A percentile compares a stretch with the other conserved stretches of the same genome.
Conservation (phyloP, 2,113 vertebrate species). For the Upupa epops region DNA sequence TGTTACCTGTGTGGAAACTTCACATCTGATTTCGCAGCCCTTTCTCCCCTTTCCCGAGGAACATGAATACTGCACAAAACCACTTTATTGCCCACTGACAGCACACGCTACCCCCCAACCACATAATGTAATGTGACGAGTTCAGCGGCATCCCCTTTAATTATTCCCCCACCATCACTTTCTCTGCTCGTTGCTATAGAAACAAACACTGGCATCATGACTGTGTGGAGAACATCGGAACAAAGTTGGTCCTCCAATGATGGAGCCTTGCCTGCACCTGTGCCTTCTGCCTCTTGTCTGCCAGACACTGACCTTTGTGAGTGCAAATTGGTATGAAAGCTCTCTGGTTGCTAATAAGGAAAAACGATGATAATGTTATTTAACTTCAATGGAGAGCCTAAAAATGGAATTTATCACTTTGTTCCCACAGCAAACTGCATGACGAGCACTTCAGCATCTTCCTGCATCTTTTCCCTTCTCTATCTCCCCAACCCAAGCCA, state of each 20-base stretch:
- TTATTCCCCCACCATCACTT: constrained; percentile 51
- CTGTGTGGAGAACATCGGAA: background rate
- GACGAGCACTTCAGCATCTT: background rate
- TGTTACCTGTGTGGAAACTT: background rate
- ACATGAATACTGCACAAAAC: constrained; percentile 4
- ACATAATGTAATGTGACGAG: constrained; percentile 42
- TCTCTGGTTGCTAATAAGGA: background rate
- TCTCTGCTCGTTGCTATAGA: constrained; percentile 55
- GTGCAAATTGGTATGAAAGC: background rate
- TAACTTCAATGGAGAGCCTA: background rate
- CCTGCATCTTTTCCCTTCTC: background rate
- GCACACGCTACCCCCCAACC: background rate
- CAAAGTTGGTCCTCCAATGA: background rate
- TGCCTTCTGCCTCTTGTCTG: background rate
- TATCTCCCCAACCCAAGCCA: background rate
- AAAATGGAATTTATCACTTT: background rate
- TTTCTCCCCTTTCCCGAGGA: constrained; percentile 28
- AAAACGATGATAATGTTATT: background rate
- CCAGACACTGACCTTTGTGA: background rate
- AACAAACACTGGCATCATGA: constrained; percentile 18
- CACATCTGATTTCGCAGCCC: background rate
- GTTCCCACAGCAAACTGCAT: background rate
- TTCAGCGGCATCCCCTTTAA: constrained; percentile 44
- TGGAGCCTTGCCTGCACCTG: background rate
- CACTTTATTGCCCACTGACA: constrained; percentile 18